These are phyloP conservation scores for Machimus rusticus DNA, from an alignment of 2,888 invertebrate species.

Conservation along the genomic window DNA sequence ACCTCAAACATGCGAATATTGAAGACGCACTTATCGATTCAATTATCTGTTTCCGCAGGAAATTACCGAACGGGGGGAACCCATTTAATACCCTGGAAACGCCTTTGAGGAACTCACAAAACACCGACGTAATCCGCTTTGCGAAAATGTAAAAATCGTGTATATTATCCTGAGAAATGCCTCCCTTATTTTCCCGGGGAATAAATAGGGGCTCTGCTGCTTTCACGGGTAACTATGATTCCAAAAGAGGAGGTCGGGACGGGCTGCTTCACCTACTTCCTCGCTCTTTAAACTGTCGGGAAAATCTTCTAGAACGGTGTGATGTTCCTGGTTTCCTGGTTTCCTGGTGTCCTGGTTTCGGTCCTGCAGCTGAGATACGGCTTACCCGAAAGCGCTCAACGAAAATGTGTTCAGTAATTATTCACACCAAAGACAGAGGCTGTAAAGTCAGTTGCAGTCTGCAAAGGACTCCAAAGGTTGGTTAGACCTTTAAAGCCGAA, in stretches of 20 bases:
- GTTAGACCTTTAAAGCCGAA: not conserved
- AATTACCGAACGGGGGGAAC: constrained; percentile 1
- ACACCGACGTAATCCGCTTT: constrained; percentile 5
- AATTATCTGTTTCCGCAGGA: not conserved
- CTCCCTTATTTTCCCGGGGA: not conserved
- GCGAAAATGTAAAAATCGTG: constrained; percentile 28
- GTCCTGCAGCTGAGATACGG: not conserved
- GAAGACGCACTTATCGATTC: not conserved
- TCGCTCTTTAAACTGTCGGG: not conserved
- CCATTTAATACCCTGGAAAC: not conserved
- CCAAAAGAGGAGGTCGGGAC: not conserved
- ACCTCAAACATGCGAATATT: not conserved
- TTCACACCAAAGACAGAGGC: not conserved
- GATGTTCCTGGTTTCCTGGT: not conserved
- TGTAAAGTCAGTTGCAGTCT: not conserved
- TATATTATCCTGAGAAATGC: not conserved
- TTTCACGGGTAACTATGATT: not conserved
- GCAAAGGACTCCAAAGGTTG: not conserved
- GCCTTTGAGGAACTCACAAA: not conserved
- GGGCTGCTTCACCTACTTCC: not conserved
- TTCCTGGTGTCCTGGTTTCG: not conserved
- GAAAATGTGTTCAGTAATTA: not conserved
- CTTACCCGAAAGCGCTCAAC: not conserved
- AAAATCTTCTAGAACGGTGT: not conserved
- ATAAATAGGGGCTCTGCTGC: not conserved